Base-by-base conservation (phyloP, 2,113 vertebrate genomes). In the Phylloscopus trochilus region DNA sequence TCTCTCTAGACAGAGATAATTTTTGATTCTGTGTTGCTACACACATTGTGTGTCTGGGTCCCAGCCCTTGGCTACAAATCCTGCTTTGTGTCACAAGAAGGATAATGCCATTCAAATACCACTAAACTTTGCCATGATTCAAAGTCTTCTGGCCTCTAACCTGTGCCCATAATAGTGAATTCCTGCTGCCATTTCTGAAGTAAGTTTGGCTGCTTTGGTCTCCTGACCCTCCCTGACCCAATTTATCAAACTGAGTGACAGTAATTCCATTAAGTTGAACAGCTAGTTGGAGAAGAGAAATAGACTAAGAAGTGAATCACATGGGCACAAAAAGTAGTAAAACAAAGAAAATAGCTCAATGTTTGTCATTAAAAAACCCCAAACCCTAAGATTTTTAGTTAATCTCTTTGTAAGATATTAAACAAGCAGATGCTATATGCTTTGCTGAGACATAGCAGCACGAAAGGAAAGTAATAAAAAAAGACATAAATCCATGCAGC, bases 31-130 rank as follows among this genome's bases (percentile, higher is more conserved):
- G 30, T 74, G 49, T 26, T 92, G 72, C 31, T 79, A 6, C 62
- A 27, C 63, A 43, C 0, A 0, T 28, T 3, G 0, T 3, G 3
- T 59, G 33, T 18, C 68, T 67, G 53, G 13, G 35, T 92, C 64
- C 52, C 58, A 56, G 55, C 44, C 62, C 46, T 56, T 73, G 70
- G 75, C 49, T 72, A 58, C 7, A 20, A 33, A 75, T 59, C 53
- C 68, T 77, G 1, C 13, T 30, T 80, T 1, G 11, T 44, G 75
- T 70, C 76, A 80, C 55, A 56, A 39, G 24, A 53, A 59, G 69
- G 72, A 81, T 88, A 86, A 86, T 93, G 68, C 35, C 52, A 70
- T 95, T 91, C 33, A 93, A 95, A 95, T 88, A 49, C n/a, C 11
- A 13, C 56, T 82, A 33, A 75, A 81, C 68, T 89, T 91, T 70